Percentiles rank a stretch among this genome's conserved stretches.
These are phyloP conservation scores for Falco concolor DNA, from an alignment of 2,797 vertebrate species.

Conservation along the genomic window DNA sequence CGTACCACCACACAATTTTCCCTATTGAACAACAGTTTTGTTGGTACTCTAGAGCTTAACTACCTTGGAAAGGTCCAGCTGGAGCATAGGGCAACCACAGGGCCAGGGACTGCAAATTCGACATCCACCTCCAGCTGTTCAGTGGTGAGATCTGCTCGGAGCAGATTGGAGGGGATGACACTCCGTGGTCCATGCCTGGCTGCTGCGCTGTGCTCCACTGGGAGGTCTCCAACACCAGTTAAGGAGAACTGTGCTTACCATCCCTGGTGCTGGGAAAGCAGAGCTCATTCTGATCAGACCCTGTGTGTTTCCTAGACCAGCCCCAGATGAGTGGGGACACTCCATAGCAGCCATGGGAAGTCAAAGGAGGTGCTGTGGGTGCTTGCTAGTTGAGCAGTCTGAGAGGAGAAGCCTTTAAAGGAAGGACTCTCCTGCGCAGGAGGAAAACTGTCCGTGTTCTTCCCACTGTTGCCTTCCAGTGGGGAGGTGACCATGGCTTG, in stretches of 20 bases:
- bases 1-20: neutral
- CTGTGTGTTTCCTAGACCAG: neutral
- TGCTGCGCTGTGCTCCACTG: neutral
- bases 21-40: neutral
- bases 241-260: neutral
- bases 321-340: neutral
- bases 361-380: neutral
- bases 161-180: neutral
- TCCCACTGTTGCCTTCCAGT: neutral
- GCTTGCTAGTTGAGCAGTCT: neutral
- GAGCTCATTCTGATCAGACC: neutral
- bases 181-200: neutral
- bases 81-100: neutral
- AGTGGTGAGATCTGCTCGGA: rapidly evolving
- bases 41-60: neutral
- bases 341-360: neutral
- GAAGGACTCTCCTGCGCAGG: rapidly evolving
- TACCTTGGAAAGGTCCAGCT: neutral
- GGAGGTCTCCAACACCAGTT: neutral
- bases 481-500: neutral
- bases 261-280: neutral
- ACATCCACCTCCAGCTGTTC: rapidly evolving
- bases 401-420: neutral
- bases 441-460: neutral
- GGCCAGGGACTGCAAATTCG: neutral